Conservation (phyloP, 1,140 invertebrate genomes). For the Lanistes nyassanus region DNA sequence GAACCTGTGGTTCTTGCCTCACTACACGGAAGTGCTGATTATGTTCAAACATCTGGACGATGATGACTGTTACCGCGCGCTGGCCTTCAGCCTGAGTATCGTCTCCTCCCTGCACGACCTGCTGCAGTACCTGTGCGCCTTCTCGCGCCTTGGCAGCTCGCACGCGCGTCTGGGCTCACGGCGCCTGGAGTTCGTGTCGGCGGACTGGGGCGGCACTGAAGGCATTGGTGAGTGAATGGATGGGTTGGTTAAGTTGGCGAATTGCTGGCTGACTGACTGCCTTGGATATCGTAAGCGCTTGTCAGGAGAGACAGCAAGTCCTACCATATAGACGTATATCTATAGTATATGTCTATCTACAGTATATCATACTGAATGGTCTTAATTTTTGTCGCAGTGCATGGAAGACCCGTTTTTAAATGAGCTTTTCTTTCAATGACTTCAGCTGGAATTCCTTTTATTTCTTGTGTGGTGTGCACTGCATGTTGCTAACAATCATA, state of each 20-base stretch:
- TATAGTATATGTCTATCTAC: too few species aligned
- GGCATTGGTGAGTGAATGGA: conserved; percentile 48
- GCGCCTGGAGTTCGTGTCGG: conserved; percentile 57
- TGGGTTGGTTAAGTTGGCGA: too few species aligned
- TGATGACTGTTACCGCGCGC: conserved; percentile 43
- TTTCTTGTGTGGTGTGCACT: too few species aligned
- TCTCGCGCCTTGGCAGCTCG: conserved; percentile 56
- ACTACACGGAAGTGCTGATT: conserved; percentile 60
- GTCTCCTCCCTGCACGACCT: conserved; percentile 61
- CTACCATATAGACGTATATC: too few species aligned
- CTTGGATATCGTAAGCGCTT: too few species aligned
- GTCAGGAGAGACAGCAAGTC: too few species aligned
- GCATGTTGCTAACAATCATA: too few species aligned
- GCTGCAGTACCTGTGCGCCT: conserved; percentile 64
- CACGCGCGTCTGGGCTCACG: conserved; percentile 48
- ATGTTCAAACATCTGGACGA: conserved; percentile 62
- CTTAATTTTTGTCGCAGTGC: too few species aligned
- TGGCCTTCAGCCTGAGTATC: conserved; percentile 52
- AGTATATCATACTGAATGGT: too few species aligned
- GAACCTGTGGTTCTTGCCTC: conserved; percentile 68
- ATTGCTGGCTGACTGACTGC: too few species aligned
- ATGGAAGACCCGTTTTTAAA: background rate
- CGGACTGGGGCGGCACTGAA: conserved; percentile 64
- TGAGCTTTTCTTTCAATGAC: too few species aligned
- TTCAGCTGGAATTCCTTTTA: too few species aligned